Evolutionary conservation across 2,113 vertebrate species (phyloP).

Genomic region (Chunga burmeisteri): DNA sequence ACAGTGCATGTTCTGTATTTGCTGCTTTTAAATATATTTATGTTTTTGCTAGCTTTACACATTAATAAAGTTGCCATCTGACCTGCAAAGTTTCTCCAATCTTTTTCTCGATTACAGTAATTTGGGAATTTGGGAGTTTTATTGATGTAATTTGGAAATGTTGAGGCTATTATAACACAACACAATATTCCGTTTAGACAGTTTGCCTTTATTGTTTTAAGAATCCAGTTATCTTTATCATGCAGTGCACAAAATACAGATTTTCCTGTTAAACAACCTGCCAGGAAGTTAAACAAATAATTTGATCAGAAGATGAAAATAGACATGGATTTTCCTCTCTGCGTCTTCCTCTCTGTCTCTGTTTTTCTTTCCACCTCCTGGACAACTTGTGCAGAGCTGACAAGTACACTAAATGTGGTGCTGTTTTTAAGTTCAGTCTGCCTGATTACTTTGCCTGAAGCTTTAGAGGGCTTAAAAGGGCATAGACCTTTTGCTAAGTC

Average conservation of each 20-base stretch:
- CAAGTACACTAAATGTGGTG: background rate
- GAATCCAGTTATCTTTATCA: background rate
- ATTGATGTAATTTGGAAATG: constrained; percentile 26
- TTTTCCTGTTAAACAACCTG: background rate
- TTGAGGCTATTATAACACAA: background rate
- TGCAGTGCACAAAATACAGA: background rate
- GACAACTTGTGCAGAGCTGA: background rate
- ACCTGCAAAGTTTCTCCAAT: background rate
- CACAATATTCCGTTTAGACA: background rate
- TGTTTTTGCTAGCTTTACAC: background rate
- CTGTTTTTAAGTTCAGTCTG: background rate
- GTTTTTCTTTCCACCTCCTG: background rate
- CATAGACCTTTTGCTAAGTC: background rate
- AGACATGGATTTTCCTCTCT: background rate
- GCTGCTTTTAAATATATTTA: background rate
- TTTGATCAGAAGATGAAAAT: background rate
- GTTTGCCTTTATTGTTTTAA: constrained; percentile 13
- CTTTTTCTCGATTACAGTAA: background rate
- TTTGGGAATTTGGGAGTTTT: constrained; percentile 30
- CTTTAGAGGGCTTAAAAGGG: background rate
- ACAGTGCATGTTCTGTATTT: background rate
- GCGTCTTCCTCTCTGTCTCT: background rate
- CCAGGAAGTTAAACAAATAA: background rate
- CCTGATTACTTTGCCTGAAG: background rate
- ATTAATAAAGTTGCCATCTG: constrained; percentile 15